Evolutionary conservation across 2,113 vertebrate genomes (phyloP).

Genomic region (Percina caprodes): DNA sequence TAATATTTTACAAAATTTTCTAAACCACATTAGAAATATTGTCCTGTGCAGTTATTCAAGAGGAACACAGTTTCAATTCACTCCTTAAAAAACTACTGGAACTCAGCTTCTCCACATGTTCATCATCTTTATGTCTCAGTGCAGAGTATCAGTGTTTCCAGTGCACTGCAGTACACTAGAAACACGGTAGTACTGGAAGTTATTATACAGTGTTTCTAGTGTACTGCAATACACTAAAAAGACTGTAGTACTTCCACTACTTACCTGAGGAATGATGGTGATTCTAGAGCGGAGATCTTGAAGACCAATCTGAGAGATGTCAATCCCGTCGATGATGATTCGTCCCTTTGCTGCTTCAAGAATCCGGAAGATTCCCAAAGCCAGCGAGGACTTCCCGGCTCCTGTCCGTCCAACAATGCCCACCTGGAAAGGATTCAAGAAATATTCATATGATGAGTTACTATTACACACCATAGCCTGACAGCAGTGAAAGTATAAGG

Average conservation of each 20-base stretch:
- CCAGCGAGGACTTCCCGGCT: slow-evolving; percentile 90
- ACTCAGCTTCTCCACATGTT: too few relatives aligned
- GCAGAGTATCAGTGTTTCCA: too few relatives aligned
- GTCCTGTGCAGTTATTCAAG: too few relatives aligned
- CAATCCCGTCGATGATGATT: slow-evolving; percentile 86
- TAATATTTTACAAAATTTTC: too few relatives aligned
- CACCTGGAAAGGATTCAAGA: slow-evolving; percentile 76
- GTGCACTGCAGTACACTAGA: too few relatives aligned
- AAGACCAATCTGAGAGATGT: slow-evolving; percentile 87
- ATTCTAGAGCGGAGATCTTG: slow-evolving; percentile 88
- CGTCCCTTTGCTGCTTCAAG: slow-evolving; percentile 87
- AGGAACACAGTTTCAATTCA: too few relatives aligned
- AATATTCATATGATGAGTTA: not conserved
- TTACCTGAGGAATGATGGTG: slow-evolving; percentile 89
- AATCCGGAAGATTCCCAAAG: slow-evolving; percentile 85
- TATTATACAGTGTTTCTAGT: not conserved
- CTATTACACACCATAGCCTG: not conserved
- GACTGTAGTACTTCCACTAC: not conserved
- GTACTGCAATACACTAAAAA: too few relatives aligned
- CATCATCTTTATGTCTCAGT: too few relatives aligned
- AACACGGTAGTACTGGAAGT: too few relatives aligned
- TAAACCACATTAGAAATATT: too few relatives aligned
- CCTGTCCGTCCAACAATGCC: slow-evolving; percentile 92
- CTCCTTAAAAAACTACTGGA: too few relatives aligned
- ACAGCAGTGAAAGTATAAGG: too few relatives aligned